Conservation (phyloP, 1,140 invertebrate species). For the Drepana arcuata region DNA sequence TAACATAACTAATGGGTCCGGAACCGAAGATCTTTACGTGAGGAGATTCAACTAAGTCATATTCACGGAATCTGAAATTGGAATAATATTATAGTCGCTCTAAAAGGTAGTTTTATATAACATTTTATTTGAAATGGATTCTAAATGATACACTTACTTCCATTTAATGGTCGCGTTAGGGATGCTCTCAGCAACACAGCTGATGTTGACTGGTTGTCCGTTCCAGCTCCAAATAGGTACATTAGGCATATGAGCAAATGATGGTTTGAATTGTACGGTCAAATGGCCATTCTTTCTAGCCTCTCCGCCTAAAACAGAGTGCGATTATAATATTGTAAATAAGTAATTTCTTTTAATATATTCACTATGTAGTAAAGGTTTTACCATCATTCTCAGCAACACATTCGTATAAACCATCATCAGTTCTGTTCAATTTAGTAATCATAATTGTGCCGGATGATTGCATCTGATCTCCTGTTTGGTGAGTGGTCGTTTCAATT, state of each 20-base stretch:
- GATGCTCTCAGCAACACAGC: conserved; percentile 90
- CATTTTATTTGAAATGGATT: too few relatives aligned
- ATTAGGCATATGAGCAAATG: conserved; percentile 82
- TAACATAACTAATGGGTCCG: conserved; percentile 79
- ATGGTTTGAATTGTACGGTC: conserved; percentile 86
- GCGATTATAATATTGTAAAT: background rate
- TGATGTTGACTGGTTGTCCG: conserved; percentile 84
- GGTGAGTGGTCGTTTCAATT: conserved; percentile 65
- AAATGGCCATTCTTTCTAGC: conserved; percentile 86
- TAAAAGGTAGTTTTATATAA: too few relatives aligned
- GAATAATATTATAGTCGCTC: too few relatives aligned
- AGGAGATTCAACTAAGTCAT: conserved; percentile 67
- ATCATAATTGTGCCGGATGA: conserved; percentile 78
- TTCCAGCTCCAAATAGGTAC: conserved; percentile 86
- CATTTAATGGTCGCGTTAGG: conserved; percentile 94
- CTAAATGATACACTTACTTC: conserved; percentile 77
- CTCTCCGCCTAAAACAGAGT: conserved; percentile 68
- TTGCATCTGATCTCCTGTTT: conserved; percentile 73
- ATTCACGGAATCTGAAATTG: conserved; percentile 63
- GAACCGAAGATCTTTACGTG: conserved; percentile 76
- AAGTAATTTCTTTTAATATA: conserved; percentile 1
- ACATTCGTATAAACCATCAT: conserved; percentile 93
- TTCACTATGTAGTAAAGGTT: background rate
- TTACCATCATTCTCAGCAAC: conserved; percentile 82
- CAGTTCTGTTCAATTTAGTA: conserved; percentile 74